Conservation (phyloP, 1,140 invertebrate species). For the Brachionus sp. region DNA sequence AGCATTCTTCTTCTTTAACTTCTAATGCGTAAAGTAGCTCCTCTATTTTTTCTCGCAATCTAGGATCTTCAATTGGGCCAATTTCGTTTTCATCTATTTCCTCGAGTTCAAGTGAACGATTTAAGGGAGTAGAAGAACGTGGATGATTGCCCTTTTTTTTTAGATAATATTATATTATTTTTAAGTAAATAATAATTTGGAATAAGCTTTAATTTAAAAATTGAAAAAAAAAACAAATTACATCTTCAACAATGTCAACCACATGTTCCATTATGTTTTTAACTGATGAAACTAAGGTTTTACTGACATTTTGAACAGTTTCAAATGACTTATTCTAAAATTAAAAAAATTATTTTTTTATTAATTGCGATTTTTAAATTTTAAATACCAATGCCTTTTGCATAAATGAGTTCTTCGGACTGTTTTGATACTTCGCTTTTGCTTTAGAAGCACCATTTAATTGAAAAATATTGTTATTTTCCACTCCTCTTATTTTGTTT, state of each 20-base stretch:
- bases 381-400: background rate
- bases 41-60: background rate
- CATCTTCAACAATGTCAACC: background rate
- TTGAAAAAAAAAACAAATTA: background rate
- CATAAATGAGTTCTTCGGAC: background rate
- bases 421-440: background rate
- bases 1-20: too few species aligned
- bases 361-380: background rate
- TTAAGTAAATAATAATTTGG: background rate
- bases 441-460: background rate
- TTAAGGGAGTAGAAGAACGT: background rate
- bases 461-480: background rate
- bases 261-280: background rate
- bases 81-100: background rate
- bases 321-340: background rate
- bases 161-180: background rate
- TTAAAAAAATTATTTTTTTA: background rate
- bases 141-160: background rate
- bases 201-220: background rate
- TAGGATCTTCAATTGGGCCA: background rate
- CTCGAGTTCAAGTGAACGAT: background rate
- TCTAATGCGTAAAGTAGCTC: too few species aligned
- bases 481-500: background rate
- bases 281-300: background rate
- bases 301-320: background rate